A percentile compares a stretch with the other conserved stretches of the same genome.
These are phyloP conservation scores for Abscondita cerata DNA, from an alignment of 2,888 invertebrate genomes.

Conservation along the genomic window DNA sequence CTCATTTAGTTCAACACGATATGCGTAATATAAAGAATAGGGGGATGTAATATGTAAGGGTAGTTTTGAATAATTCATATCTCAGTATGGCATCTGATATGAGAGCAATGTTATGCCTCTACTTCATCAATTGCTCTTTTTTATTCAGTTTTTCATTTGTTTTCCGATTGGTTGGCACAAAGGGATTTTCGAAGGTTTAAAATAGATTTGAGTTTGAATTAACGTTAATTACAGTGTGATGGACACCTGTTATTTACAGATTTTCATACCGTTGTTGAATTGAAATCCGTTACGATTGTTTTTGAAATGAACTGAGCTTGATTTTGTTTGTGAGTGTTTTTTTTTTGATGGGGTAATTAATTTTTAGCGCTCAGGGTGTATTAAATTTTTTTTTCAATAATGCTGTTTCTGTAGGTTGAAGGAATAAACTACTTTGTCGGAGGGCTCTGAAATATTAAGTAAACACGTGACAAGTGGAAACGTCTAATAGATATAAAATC, in stretches of 20 bases:
- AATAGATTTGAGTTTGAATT: slow-evolving; percentile 23
- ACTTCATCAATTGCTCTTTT: slow-evolving; percentile 41
- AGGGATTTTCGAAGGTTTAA: slow-evolving; percentile 20
- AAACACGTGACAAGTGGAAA: slow-evolving; percentile 37
- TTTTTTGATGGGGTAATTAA: slow-evolving; percentile 2
- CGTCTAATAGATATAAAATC: slow-evolving; percentile 30
- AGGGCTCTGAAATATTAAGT: slow-evolving; percentile 38
- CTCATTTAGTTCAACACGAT: slow-evolving; percentile 46
- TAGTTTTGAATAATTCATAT: slow-evolving; percentile 46
- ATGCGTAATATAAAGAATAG: slow-evolving; percentile 45
- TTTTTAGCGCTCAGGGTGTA: slow-evolving; percentile 2
- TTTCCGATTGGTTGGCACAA: slow-evolving; percentile 10
- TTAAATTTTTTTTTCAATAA: no score
- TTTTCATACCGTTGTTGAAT: slow-evolving; percentile 25
- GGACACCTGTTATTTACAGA: slow-evolving; percentile 30
- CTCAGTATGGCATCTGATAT: slow-evolving; percentile 44
- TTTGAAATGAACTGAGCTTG: slow-evolving; percentile 22
- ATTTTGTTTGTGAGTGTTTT: slow-evolving; percentile 24
- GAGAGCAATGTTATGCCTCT: slow-evolving; percentile 37
- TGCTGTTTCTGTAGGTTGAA: neutral
- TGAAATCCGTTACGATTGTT: slow-evolving; percentile 25
- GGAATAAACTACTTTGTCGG: slow-evolving; percentile 32
- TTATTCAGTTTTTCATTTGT: slow-evolving; percentile 23
- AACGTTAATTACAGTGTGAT: slow-evolving; percentile 21
- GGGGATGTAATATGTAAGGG: slow-evolving; percentile 44